Evolutionary conservation across 2,113 vertebrate genomes (phyloP).

Genomic region (Plecturocebus donacophilus): DNA sequence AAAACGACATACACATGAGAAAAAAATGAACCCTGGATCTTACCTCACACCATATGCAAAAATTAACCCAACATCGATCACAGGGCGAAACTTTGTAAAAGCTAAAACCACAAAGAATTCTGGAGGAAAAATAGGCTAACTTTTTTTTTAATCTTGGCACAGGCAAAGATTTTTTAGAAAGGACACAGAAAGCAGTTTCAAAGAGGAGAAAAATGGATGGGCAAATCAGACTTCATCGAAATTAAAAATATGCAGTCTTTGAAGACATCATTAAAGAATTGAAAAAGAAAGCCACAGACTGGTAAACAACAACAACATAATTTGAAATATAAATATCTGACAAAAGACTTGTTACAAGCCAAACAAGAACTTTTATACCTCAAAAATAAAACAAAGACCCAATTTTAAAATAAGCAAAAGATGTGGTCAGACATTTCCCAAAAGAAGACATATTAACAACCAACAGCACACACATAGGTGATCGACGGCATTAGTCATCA

Average conservation of each 20-base stretch:
- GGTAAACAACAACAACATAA: background rate
- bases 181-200: background rate
- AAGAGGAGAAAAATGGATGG: background rate
- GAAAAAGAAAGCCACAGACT: background rate
- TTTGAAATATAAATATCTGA: background rate
- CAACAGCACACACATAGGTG: background rate
- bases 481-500: background rate
- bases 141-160: background rate
- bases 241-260: background rate
- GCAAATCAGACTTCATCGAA: background rate
- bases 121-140: background rate
- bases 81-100: background rate
- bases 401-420: background rate
- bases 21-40: background rate
- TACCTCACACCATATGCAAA: background rate
- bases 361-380: background rate
- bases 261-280: background rate
- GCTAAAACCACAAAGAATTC: background rate
- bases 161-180: background rate
- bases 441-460: background rate
- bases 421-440: background rate
- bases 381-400: background rate
- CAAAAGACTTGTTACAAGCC: background rate
- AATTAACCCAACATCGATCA: background rate
- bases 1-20: background rate